Base-by-base conservation (phyloP, 2,888 invertebrate species). In the Drosophila percnosoma region DNA sequence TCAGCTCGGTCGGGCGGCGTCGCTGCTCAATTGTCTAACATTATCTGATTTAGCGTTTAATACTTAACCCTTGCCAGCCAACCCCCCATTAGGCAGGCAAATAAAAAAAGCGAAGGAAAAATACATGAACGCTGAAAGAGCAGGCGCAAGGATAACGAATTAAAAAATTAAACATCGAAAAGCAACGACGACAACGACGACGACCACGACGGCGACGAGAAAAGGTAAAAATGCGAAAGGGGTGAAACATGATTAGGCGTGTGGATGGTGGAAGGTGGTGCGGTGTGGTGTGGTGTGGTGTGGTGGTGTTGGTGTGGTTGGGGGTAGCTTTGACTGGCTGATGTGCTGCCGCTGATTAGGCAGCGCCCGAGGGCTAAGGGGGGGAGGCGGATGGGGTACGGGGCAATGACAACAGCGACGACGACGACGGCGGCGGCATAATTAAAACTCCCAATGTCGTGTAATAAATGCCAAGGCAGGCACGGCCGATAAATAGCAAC, bases 111-210 rank as follows among this genome's bases (percentile, higher is more conserved):
- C 45, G 24, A 45, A 45, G 7, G 15, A 48, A 48, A 61, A 65
- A 79, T 29, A 61, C 27, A 33, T 34, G 54, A 62, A 63, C 60
- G 63, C 64, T 69, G 83, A 64, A 76, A 61, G 59, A 68, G 68
- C 68, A 82, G 84, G 89, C 83, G 83, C 83, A 89, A 90, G 90
- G 89, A 87, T 87, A 90, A 91, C 91, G 91, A 90, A 91, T 90
- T 90, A 90, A 90, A 90, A 83, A 90, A 91, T 86, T 91, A 91
- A 89, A 80, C 87, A 82, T 89, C 89, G 88, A 80, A 87, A 87
- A 84, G 84, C 87, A 84, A 77, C 77, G 82, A 79, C 68, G 54
- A 76, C 68, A 53, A 57, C 57, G 54, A 60, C 73, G 33, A 57
- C 55, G 53, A 61, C 24, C 24, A 24, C 64, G 58, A 55, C 45